Base-by-base conservation (phyloP, 2,797 vertebrate genomes). In the Steatocranus sp. region DNA sequence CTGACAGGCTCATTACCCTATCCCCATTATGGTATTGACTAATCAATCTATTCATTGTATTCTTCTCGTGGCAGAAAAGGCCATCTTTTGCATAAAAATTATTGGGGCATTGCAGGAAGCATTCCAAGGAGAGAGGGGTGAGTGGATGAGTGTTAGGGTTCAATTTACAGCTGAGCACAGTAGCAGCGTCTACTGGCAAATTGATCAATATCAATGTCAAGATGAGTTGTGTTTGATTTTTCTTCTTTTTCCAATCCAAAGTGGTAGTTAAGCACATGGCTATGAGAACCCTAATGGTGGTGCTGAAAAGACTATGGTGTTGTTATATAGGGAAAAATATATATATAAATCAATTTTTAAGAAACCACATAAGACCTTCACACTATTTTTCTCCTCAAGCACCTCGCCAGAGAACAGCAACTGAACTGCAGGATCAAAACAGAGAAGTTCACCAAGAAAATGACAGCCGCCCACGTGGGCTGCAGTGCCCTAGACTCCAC, bases 1-100 rank as follows among this genome's bases (percentile, higher is more conserved):
- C 51, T 94, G 95, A 89, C 94, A 94, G 91, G 80, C 92, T 94
- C 94, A 95, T 96, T 95, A 95, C 90, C 84, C 88, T 89, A 92
- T 94, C 90, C 87, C 93, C 88, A 95, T 96, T 95, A 94, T 58
- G 81, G 90, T 94, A 96, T 93, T 95, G 91, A 88, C 92, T 93
- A 94, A 96, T 96, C 94, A 95, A 94, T 96, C 92, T 93, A 90
- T 93, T 92, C 91, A 90, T 88, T 94, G 91, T 91, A 89, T 90
- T 94, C 84, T 88, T 88, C 91, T 91, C 78, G 1, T 87, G 89
- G 84, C 83, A 79, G 83, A 89, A 94, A 93, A 93, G 90, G 84
- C 89, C 91, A 90, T 87, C 86, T 93, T 90, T 94, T 88, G 82
- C 89, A 94, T 93, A 83, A 89, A 93, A 94, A 93, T 88, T 81